phyloP scores from a whole-genome alignment of 2,888 invertebrate species.

The Gari tellinella region DNA sequence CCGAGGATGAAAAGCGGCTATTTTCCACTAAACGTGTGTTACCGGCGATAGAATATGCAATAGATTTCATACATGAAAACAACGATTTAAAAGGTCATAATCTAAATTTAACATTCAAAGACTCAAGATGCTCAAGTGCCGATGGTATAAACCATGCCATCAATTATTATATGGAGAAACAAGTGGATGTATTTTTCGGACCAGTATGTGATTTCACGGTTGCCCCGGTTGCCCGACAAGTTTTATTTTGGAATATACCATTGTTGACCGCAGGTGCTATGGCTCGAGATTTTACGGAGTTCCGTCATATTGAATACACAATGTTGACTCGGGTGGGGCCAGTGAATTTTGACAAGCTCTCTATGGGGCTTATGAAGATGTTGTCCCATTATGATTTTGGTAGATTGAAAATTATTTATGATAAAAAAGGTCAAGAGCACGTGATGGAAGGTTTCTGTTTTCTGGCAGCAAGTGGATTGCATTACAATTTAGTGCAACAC shows the following conservation, averaged over 20 bases:
- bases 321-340: conserved; percentile 88
- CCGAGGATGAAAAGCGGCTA: conserved; percentile 63
- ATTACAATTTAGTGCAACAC: conserved; percentile 84
- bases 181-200: conserved; percentile 79
- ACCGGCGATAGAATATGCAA: conserved; percentile 81
- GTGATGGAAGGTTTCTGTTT: conserved; percentile 89
- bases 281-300: conserved; percentile 75
- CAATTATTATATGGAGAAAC: conserved; percentile 68
- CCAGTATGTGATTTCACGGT: conserved; percentile 87
- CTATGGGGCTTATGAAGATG: conserved; percentile 56
- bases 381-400: conserved; percentile 60
- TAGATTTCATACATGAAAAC: conserved; percentile 61
- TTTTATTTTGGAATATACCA: conserved; percentile 93
- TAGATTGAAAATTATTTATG: conserved; percentile 89
- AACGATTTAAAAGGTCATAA: conserved; percentile 38
- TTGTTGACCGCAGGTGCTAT: conserved; percentile 89
- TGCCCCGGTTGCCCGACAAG: conserved; percentile 93
- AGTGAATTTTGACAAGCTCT: conserved; percentile 72
- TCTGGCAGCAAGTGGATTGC: conserved; percentile 90
- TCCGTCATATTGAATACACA: conserved; percentile 86
- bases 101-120: conserved; percentile 66
- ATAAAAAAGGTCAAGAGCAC: conserved; percentile 90
- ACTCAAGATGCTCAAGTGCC: conserved; percentile 74
- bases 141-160: conserved; percentile 77
- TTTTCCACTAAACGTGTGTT: conserved; percentile 75